Evolutionary conservation across 2,113 vertebrate genomes (phyloP).

Genomic region (Coryphaenoides rupestris): DNA sequence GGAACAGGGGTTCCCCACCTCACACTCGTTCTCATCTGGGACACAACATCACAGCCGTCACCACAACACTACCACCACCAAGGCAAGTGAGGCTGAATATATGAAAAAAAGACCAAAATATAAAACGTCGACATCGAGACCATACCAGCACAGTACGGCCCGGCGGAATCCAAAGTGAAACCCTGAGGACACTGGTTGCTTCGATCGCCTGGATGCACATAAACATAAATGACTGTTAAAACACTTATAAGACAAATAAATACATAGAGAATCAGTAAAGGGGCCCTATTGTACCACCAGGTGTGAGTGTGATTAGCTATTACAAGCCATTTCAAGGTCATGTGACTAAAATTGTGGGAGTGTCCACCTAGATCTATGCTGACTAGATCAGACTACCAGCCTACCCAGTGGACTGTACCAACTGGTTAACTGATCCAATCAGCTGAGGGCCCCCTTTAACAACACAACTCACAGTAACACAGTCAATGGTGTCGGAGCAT

Average conservation of each 20-base stretch:
- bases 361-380: too few species aligned
- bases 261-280: background rate
- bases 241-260: background rate
- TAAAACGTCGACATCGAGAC: background rate
- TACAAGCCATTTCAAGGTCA: too few species aligned
- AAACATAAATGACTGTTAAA: background rate
- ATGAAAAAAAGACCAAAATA: too few species aligned
- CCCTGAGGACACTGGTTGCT: constrained; percentile 93
- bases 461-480: too few species aligned
- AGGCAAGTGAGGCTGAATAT: background rate
- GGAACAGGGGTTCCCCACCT: constrained; percentile 82
- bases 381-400: too few species aligned
- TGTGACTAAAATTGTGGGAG: too few species aligned
- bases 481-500: too few species aligned
- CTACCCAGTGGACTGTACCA: too few species aligned
- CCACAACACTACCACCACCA: background rate
- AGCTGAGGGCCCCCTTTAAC: too few species aligned
- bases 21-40: constrained; percentile 91
- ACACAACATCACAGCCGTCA: background rate
- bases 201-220: constrained; percentile 77
- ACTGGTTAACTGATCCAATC: too few species aligned
- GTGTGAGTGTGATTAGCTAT: too few species aligned
- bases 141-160: constrained; percentile 90
- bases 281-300: too few species aligned
- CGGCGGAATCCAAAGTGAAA: constrained; percentile 80